phyloP scores from a whole-genome alignment of 2,888 invertebrate genomes.

The Chesias legatella region DNA sequence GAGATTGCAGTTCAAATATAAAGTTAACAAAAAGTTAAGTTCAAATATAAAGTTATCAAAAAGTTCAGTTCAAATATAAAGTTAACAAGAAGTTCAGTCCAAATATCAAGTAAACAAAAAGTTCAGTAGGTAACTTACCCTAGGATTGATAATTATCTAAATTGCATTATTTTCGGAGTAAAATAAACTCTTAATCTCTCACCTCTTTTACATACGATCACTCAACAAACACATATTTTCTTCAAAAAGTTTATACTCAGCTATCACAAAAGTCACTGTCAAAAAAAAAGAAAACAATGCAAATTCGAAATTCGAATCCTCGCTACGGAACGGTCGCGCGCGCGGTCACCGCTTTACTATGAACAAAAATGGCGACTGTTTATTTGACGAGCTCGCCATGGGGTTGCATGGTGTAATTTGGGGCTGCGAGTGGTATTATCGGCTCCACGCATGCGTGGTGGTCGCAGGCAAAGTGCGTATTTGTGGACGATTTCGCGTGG shows the following conservation, averaged over 20 bases:
- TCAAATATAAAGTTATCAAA: no score
- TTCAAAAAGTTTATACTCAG: conserved; percentile 4
- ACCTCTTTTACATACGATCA: conserved; percentile 2
- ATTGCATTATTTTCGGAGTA: no score
- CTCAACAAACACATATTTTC: not conserved
- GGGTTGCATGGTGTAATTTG: conserved; percentile 70
- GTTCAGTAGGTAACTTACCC: no score
- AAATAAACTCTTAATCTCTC: not conserved
- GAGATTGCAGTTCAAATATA: no score
- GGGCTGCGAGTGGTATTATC: conserved; percentile 72
- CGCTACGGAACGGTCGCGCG: conserved; percentile 42
- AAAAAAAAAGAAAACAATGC: conserved; percentile 24
- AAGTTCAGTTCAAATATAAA: no score
- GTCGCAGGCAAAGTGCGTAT: conserved; percentile 64
- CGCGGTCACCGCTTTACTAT: conserved; percentile 51
- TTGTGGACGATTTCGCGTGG: conserved; percentile 57
- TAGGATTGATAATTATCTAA: no score
- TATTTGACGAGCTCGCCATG: conserved; percentile 72
- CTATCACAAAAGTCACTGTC: conserved; percentile 4
- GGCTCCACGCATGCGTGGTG: conserved; percentile 76
- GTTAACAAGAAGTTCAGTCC: no score
- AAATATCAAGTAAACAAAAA: no score
- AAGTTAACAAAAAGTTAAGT: no score
- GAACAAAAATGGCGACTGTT: conserved; percentile 57
- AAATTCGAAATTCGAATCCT: conserved; percentile 26